A percentile compares a stretch with the other conserved stretches of the same genome.
Conservation (phyloP, 64 coral and sea anemone species). For the Acropora tenuis region DNA sequence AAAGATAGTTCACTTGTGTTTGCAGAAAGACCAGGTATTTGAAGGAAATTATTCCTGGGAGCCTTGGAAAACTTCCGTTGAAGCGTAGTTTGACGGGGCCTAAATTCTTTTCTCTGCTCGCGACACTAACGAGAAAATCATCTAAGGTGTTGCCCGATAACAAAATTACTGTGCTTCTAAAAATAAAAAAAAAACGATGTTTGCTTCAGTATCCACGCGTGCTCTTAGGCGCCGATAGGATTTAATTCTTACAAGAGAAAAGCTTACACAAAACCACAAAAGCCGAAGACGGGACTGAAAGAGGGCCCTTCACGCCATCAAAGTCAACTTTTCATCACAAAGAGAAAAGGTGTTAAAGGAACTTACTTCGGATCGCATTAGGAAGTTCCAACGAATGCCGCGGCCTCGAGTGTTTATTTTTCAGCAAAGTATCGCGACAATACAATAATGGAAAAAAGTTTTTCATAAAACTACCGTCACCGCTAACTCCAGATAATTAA, state of each 20-base stretch:
- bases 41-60: neutral
- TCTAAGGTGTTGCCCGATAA: too few relatives aligned
- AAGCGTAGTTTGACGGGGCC: too few relatives aligned
- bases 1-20: slow-evolving; percentile 34
- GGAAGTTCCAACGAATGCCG: too few relatives aligned
- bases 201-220: neutral
- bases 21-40: neutral
- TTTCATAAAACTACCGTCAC: slow-evolving; percentile 73
- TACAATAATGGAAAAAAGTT: slow-evolving; percentile 73
- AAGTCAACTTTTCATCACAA: neutral
- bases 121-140: too few relatives aligned
- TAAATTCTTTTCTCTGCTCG: too few relatives aligned
- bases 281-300: slow-evolving; percentile 28
- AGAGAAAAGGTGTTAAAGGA: too few relatives aligned
- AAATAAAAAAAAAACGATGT: neutral
- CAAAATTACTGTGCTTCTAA: too few relatives aligned
- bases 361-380: too few relatives aligned
- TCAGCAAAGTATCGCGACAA: slow-evolving; percentile 55
- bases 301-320: neutral
- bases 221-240: neutral
- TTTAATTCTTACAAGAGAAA: slow-evolving; percentile 29
- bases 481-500: slow-evolving; percentile 67
- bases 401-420: slow-evolving; percentile 47
- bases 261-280: slow-evolving; percentile 34
- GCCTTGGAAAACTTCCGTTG: neutral